These are phyloP conservation scores for Egretta garzetta DNA, from an alignment of 2,113 vertebrate genomes.

Conservation along the genomic window DNA sequence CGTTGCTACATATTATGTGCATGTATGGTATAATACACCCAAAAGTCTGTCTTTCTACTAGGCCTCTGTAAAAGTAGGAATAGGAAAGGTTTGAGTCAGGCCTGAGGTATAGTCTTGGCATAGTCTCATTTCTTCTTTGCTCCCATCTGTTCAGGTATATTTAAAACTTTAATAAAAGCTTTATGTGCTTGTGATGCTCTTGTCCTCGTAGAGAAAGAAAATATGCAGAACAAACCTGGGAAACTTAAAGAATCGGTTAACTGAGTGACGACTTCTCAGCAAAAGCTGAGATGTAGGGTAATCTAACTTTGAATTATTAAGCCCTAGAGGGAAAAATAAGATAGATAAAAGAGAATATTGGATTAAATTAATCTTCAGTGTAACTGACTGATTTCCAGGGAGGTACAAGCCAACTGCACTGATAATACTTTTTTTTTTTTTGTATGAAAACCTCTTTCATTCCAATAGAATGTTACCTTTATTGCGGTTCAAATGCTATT, in stretches of 20 bases:
- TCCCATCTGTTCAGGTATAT: neutral
- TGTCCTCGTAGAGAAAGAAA: neutral
- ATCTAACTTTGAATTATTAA: neutral
- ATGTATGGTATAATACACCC: neutral
- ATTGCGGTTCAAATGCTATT: neutral
- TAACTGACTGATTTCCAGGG: constrained; percentile 12
- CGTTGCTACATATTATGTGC: neutral
- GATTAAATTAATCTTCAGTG: constrained; percentile 1
- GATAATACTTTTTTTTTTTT: neutral
- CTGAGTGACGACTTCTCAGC: neutral
- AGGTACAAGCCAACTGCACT: neutral
- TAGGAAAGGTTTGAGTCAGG: neutral
- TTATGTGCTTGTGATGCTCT: neutral
- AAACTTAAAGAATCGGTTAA: neutral
- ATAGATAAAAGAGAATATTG: neutral
- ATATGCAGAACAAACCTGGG: neutral
- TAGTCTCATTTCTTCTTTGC: neutral
- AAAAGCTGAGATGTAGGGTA: neutral
- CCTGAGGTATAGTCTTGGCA: neutral
- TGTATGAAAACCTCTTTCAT: neutral
- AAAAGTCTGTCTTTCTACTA: neutral
- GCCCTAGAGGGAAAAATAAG: neutral
- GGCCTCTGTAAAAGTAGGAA: neutral
- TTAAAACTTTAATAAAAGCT: constrained; percentile 10
- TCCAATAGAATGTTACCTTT: neutral